Evolutionary conservation across 2,797 vertebrate species (phyloP), one percentile per base, ranked within the genome.

Genomic region (Allobates femoralis): DNA sequence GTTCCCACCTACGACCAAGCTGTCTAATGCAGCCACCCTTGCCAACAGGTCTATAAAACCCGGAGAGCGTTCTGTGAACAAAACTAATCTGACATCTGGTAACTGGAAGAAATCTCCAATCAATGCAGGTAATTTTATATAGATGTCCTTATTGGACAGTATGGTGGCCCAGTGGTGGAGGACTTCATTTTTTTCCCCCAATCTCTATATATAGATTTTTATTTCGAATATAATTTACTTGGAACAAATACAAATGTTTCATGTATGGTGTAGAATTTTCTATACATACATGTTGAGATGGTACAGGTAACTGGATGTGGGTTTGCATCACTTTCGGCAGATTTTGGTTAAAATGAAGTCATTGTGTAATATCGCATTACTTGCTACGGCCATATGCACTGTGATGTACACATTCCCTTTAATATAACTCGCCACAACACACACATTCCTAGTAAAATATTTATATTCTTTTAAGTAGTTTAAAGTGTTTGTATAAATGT

Each of bases 51-150:
- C 95, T 83, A 94, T 96, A 88, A 98, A 98, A 93, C 97, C 98
- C 80, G 95, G 91, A 77, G 96, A 96, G 89, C 95, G 96, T 88
- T 88, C 94, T 3, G 91, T 95, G 90, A 91, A 93, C 89, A 96
- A 97, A 91, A 92, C 95, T 94, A 94, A 94, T 92, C 93, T 94
- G 87, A 90, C 93, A 88, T 21, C 94, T 91, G 83, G 94, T 91
- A 93, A 93, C 93, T 99, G 98, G 98, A 99, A 97, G 95, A 99
- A 99, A 95, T 95, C 90, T 82, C n/a, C 95, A 86, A 93, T 95
- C 87, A 95, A 92, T 76, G 86, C 97, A 96, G 98, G 98, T 99
- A 95, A 88, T 92, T 28, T 21, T 15, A 3, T 1, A 28, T 15
- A 11, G 11, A 6, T 3, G 15, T 15, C 21, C 2, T 32, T 34